These are phyloP conservation scores for Nephila pilipes DNA, from an alignment of 1,140 invertebrate species.

Conservation along the genomic window DNA sequence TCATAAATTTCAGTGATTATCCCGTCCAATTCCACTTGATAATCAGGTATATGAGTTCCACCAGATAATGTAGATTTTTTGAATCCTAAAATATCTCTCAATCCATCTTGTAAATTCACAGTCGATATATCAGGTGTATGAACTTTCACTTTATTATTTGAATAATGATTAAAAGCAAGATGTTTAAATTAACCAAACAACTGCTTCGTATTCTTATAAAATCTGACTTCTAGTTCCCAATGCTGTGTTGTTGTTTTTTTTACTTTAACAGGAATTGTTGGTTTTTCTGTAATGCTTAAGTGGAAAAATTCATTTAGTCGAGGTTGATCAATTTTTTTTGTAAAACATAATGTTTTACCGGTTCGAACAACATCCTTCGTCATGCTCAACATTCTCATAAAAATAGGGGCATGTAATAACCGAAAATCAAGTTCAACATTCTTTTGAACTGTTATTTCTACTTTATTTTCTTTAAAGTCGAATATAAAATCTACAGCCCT, in stretches of 20 bases:
- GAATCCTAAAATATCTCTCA: conserved; percentile 11
- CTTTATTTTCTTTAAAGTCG: too few relatives aligned
- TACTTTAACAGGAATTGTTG: not conserved
- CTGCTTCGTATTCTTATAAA: not conserved
- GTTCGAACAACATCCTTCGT: not conserved
- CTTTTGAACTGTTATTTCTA: too few relatives aligned
- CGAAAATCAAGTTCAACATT: too few relatives aligned
- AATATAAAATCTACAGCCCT: too few relatives aligned
- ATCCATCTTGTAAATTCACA: not conserved
- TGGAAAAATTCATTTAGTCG: not conserved
- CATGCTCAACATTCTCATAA: not conserved
- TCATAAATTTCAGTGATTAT: conserved; percentile 1
- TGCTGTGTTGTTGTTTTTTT: not conserved
- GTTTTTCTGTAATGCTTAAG: not conserved
- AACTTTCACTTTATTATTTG: conserved; percentile 11
- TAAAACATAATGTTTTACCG: not conserved
- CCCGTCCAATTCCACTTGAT: not conserved
- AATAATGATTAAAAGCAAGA: not conserved
- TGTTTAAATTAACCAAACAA: conserved; percentile 7
- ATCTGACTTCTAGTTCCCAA: not conserved
- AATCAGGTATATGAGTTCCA: conserved; percentile 68
- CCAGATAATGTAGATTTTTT: conserved; percentile 13
- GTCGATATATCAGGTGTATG: not conserved
- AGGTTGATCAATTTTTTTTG: not conserved
- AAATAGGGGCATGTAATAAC: not conserved